Evolutionary conservation across 2,888 invertebrate genomes (phyloP).

Genomic region (Opisthograptis luteolata): DNA sequence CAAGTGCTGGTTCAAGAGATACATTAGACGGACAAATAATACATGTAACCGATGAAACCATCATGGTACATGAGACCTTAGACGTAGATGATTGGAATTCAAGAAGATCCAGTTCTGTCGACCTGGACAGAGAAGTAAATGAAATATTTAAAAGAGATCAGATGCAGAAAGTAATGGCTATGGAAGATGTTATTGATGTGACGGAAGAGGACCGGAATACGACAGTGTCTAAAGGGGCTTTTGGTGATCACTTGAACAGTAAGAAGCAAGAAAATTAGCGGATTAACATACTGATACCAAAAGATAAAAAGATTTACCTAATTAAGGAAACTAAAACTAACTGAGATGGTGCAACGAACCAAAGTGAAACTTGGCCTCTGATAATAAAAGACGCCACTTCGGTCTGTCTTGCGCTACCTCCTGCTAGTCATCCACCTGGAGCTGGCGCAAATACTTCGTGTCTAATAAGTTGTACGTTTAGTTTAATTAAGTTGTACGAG

Average conservation of each 20-base stretch:
- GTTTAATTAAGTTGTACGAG: no score
- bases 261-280: neutral
- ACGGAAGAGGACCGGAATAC: constrained; percentile 43
- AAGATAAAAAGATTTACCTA: no score
- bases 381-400: no score
- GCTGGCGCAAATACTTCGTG: no score
- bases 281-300: neutral
- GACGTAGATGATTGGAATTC: constrained; percentile 53
- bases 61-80: constrained; percentile 61
- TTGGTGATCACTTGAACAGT: constrained; percentile 56
- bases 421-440: no score
- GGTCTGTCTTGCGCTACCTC: no score
- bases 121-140: constrained; percentile 71
- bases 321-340: no score
- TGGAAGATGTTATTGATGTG: constrained; percentile 41
- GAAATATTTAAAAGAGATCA: constrained; percentile 71
- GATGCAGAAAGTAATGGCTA: constrained; percentile 41
- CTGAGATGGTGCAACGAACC: no score
- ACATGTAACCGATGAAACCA: constrained; percentile 62
- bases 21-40: constrained; percentile 68
- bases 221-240: constrained; percentile 54
- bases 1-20: constrained; percentile 59
- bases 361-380: no score
- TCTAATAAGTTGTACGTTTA: no score
- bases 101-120: constrained; percentile 69